Evolutionary conservation across 2,113 vertebrate species (phyloP).

Genomic region (Condylura cristata): DNA sequence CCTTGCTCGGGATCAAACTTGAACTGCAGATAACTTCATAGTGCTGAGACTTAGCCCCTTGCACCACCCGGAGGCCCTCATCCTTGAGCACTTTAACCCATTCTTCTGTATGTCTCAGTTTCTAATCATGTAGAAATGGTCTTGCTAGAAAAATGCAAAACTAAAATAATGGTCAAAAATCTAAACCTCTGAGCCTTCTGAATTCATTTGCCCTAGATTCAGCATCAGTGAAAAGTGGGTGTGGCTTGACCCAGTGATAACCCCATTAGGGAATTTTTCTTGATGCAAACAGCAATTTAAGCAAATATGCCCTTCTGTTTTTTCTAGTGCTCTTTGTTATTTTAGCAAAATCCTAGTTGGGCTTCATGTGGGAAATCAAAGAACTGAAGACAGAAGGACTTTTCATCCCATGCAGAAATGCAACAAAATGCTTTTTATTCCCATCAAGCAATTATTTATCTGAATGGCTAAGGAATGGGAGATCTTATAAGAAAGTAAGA

Average conservation of each 20-base stretch:
- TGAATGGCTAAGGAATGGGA: not conserved
- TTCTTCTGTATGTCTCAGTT: slow-evolving; percentile 7
- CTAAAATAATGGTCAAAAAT: slow-evolving; percentile 23
- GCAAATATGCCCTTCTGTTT: slow-evolving; percentile 56
- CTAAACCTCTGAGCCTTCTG: not conserved
- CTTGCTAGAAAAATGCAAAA: not conserved
- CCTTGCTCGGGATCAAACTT: too few relatives aligned
- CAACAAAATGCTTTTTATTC: slow-evolving; percentile 20
- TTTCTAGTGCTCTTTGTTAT: slow-evolving; percentile 55
- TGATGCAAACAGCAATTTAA: slow-evolving; percentile 62
- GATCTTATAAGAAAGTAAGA: not conserved
- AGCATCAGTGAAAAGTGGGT: slow-evolving; percentile 14
- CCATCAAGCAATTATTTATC: slow-evolving; percentile 22
- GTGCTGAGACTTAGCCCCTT: too few relatives aligned
- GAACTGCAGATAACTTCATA: too few relatives aligned
- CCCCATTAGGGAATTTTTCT: slow-evolving; percentile 60
- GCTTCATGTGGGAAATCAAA: slow-evolving; percentile 55
- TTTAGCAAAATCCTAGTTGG: slow-evolving; percentile 57
- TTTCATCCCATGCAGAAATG: slow-evolving; percentile 43
- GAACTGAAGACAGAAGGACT: not conserved
- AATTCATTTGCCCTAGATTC: not conserved
- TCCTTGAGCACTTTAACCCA: not conserved
- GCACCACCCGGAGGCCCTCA: too few relatives aligned
- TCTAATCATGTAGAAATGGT: not conserved
- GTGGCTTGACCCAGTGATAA: slow-evolving; percentile 68